These are phyloP conservation scores for Philereme transversata DNA, from an alignment of 2,888 invertebrate species.

Conservation along the genomic window DNA sequence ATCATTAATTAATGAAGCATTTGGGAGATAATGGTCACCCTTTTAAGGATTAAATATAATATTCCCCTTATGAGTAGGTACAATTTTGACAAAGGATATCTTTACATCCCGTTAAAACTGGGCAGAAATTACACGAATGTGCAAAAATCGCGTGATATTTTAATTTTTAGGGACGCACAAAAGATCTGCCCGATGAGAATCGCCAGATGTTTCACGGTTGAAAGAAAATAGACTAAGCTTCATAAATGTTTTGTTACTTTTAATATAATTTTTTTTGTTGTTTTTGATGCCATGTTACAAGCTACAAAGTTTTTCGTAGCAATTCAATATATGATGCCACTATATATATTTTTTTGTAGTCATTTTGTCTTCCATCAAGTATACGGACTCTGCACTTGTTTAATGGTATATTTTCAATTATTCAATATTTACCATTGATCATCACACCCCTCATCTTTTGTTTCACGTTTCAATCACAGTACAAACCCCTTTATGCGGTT, in stretches of 20 bases:
- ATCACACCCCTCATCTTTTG: too few species aligned
- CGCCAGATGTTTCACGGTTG: slow-evolving; percentile 19
- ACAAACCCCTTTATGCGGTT: too few species aligned
- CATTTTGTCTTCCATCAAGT: too few species aligned
- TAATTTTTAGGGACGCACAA: slow-evolving; percentile 20
- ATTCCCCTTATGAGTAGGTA: slow-evolving; percentile 26
- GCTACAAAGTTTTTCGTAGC: not conserved
- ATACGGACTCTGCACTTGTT: too few species aligned
- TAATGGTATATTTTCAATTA: too few species aligned
- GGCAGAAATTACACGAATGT: slow-evolving; percentile 35
- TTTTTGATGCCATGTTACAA: too few species aligned
- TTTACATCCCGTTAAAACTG: slow-evolving; percentile 44
- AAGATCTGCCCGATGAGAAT: slow-evolving; percentile 13
- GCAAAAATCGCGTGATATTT: slow-evolving; percentile 36
- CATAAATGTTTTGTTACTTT: slow-evolving; percentile 14
- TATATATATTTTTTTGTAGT: too few species aligned
- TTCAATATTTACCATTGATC: too few species aligned
- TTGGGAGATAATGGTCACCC: slow-evolving; percentile 27
- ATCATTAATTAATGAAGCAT: slow-evolving; percentile 35
- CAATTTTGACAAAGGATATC: slow-evolving; percentile 49
- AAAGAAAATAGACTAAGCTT: slow-evolving; percentile 4
- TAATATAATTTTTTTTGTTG: not conserved
- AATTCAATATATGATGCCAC: not conserved
- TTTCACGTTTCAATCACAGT: too few species aligned
- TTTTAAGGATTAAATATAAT: slow-evolving; percentile 29